Percentiles rank a stretch among this genome's conserved stretches.
phyloP scores from a whole-genome alignment of 1,140 invertebrate species.

The Drosophila erecta region DNA sequence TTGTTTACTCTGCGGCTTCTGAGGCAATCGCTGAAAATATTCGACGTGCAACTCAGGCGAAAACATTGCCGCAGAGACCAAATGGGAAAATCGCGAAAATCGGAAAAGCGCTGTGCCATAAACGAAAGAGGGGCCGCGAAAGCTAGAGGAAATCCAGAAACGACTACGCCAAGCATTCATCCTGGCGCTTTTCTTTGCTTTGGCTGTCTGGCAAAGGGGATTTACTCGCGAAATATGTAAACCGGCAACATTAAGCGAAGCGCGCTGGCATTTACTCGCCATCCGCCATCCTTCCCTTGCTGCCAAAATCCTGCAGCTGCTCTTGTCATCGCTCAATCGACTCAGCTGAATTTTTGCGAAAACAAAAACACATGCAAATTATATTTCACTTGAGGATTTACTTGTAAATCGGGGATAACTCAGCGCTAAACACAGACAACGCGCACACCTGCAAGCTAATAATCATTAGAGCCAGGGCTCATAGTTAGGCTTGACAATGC shows the following conservation, averaged over 20 bases:
- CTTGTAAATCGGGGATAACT: conserved; percentile 77
- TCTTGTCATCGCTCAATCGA: conserved; percentile 54
- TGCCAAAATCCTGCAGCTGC: conserved; percentile 6
- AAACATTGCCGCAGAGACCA: conserved; percentile 67
- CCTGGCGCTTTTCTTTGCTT: conserved; percentile 29
- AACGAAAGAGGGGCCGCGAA: conserved; percentile 25
- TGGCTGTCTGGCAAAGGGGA: conserved; percentile 36
- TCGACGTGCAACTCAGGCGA: conserved; percentile 72
- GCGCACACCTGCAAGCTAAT: conserved; percentile 48
- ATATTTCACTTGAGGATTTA: conserved; percentile 72
- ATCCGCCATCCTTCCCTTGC: not conserved
- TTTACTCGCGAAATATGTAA: conserved; percentile 30
- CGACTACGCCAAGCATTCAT: conserved; percentile 37
- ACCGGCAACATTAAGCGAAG: conserved; percentile 17
- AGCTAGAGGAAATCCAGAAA: conserved; percentile 33
- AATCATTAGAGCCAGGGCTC: conserved; percentile 55
- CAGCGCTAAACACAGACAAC: conserved; percentile 32
- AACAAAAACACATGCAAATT: conserved; percentile 78
- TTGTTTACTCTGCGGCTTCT: conserved; percentile 76
- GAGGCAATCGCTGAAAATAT: conserved; percentile 68
- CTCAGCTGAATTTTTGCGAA: conserved; percentile 50
- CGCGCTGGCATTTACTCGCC: not conserved
- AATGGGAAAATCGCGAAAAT: conserved; percentile 2
- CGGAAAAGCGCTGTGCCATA: conserved; percentile 23
- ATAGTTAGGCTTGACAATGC: conserved; percentile 47